Conservation (phyloP, 2,797 vertebrate species). For the Lutjanus campechanus region DNA sequence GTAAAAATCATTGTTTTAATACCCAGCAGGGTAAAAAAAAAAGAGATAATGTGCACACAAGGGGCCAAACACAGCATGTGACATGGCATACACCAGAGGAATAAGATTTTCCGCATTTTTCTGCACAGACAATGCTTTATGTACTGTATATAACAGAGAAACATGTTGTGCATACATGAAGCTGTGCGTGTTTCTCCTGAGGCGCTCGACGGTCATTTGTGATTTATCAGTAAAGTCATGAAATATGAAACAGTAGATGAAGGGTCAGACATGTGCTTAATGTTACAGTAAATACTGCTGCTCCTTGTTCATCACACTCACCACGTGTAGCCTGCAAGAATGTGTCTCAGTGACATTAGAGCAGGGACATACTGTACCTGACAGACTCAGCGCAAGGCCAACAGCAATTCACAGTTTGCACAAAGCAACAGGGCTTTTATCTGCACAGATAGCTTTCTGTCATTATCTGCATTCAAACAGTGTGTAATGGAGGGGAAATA, state of each 20-base stretch:
- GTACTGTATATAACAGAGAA: not conserved
- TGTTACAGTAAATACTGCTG: not conserved
- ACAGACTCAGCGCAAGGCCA: not conserved
- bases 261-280: constrained; percentile 8
- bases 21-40: not conserved
- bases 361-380: constrained; percentile 18
- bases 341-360: constrained; percentile 15
- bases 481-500: not conserved
- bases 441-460: not conserved
- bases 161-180: not conserved
- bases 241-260: not conserved
- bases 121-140: constrained; percentile 10
- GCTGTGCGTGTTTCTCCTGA: not conserved
- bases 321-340: not conserved
- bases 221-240: constrained; percentile 4
- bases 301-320: not conserved
- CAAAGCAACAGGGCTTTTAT: not conserved
- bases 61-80: constrained; percentile 14
- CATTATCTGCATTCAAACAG: not conserved
- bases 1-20: not conserved
- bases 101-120: constrained; percentile 17
- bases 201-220: not conserved
- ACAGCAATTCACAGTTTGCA: not conserved
- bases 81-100: not conserved
- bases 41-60: not conserved